Percentiles rank a stretch among this genome's conserved stretches.
These are phyloP conservation scores for Ephialtes manifestator DNA, from an alignment of 2,888 invertebrate species.

Conservation along the genomic window DNA sequence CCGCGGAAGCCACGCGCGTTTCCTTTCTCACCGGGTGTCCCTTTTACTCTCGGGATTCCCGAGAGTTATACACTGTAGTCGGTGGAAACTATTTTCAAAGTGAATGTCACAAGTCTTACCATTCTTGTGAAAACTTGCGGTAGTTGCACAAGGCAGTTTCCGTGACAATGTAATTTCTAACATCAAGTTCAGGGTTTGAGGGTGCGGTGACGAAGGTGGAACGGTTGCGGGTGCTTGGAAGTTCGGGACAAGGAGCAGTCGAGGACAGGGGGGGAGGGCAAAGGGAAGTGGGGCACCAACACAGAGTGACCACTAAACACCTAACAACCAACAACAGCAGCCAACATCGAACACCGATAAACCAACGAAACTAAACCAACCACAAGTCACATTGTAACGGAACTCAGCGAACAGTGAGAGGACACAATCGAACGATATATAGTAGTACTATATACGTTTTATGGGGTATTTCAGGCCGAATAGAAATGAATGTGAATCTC, in stretches of 20 bases:
- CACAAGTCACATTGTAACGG: constrained; percentile 84
- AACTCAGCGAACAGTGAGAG: constrained; percentile 83
- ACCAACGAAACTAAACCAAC: constrained; percentile 84
- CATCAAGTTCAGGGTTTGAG: constrained; percentile 78
- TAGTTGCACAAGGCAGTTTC: constrained; percentile 48
- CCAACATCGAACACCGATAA: constrained; percentile 85
- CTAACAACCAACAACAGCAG: constrained; percentile 85
- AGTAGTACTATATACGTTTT: constrained; percentile 18
- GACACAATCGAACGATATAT: constrained; percentile 80
- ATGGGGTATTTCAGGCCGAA: constrained; percentile 23
- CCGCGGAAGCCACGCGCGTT: constrained; percentile 46
- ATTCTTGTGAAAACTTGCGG: constrained; percentile 54
- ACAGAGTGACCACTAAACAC: constrained; percentile 85
- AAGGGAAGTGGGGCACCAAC: constrained; percentile 76
- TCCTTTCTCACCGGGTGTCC: constrained; percentile 50
- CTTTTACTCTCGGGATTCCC: constrained; percentile 5
- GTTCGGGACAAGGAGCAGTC: constrained; percentile 62
- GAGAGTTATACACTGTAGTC: constrained; percentile 11
- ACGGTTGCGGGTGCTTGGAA: constrained; percentile 77
- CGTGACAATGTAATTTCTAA: constrained; percentile 76
- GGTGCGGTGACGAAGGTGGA: constrained; percentile 64
- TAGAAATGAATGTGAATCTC: neutral
- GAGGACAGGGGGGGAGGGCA: constrained; percentile 67
- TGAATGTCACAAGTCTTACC: constrained; percentile 68
- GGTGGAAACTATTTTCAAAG: constrained; percentile 48